Conservation (phyloP, 2,888 invertebrate genomes). For the Phoenoteleia sp. region DNA sequence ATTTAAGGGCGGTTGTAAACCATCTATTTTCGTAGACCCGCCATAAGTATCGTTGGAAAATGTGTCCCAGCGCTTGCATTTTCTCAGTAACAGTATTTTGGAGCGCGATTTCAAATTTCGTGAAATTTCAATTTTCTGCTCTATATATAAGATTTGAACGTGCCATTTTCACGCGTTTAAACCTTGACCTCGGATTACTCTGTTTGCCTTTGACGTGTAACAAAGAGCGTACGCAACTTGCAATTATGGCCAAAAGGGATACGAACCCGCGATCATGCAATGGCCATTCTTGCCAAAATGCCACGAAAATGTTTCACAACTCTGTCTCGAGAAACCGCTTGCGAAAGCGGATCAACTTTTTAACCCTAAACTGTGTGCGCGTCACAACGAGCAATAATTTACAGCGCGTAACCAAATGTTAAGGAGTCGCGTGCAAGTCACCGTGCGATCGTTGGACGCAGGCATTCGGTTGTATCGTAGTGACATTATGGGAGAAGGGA, state of each 20-base stretch:
- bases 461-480: conserved; percentile 74
- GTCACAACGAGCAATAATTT: conserved; percentile 64
- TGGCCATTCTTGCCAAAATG: background rate
- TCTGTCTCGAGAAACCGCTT: conserved; percentile 9
- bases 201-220: background rate
- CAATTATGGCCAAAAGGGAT: background rate
- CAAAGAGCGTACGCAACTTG: background rate
- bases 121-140: conserved; percentile 64
- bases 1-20: conserved; percentile 86
- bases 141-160: conserved; percentile 35
- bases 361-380: conserved; percentile 29
- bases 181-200: conserved; percentile 31
- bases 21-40: conserved; percentile 84
- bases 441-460: conserved; percentile 82
- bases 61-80: conserved; percentile 47
- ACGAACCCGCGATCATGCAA: background rate
- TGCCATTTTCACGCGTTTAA: background rate
- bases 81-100: conserved; percentile 63
- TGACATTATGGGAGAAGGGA: conserved; percentile 82
- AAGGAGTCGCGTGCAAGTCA: conserved; percentile 83
- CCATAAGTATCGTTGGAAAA: conserved; percentile 50
- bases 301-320: background rate
- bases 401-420: conserved; percentile 74
- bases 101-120: conserved; percentile 32
- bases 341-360: conserved; percentile 36